Evolutionary conservation across 2,888 invertebrate genomes (phyloP), one percentile per base, ranked within the genome.

Genomic region (Plagiodera versicolora): DNA sequence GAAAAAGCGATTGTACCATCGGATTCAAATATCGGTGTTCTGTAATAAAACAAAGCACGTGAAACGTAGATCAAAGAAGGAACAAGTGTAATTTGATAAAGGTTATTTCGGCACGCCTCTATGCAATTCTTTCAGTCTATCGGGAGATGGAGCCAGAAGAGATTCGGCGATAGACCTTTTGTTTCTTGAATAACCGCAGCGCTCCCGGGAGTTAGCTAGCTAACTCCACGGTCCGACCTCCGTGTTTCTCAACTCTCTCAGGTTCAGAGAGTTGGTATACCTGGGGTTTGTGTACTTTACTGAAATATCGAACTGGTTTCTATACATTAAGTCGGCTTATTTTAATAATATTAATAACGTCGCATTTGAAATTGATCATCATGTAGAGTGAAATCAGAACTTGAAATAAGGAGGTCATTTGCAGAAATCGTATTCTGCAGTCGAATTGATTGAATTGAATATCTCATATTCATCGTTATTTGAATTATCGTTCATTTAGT

Each of bases 71-170:
- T 61, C 60, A 56, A 61, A 61, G 60, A 50, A 35, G 4, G 58
- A 58, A 58, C 51, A 52, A 62, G 62, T 56, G 53, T 62, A 56
- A 58, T 62, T 58, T 51, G 56, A 62, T 62, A 56, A 58, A 62
- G 56, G 55, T 62, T 52, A 55, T 61, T 62, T 58, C 50, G 51
- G 58, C 48, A 39, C 52, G 50, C 50, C 51, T 54, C 35, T 28
- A 46, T 32, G 53, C 18, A 49, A 49, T 48, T 58, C 61, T 61
- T 61, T 61, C 54, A 49, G 49, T 46, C 24, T 30, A 18, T 51
- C 46, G 48, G 52, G 54, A 35, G 44, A 17, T 19, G n/a, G 18
- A 14, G 39, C 39, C 14, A 39, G 39, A 6, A 1, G 39, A 39
- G 2, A 39, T 6, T 39, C 39, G 3, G 39, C 39, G 11, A 39